These are phyloP conservation scores for Quadroppia sp. DNA, from an alignment of 2,888 invertebrate genomes.

Conservation along the genomic window DNA sequence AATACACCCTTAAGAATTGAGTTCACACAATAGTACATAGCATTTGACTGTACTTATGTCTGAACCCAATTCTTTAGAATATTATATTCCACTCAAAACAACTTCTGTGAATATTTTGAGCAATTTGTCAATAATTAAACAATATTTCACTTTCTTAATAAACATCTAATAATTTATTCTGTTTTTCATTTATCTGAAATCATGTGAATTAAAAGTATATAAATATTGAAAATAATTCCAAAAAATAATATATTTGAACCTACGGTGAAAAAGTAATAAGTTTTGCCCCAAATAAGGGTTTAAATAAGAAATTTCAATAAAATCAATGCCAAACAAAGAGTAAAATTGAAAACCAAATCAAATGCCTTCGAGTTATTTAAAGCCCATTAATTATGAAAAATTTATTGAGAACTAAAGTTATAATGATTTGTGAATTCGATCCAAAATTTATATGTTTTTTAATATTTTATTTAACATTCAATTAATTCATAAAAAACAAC, in stretches of 20 bases:
- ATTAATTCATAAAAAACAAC: neutral
- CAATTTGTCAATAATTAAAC: too few relatives aligned
- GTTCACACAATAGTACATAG: too few relatives aligned
- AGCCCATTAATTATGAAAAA: neutral
- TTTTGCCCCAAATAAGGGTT: too few relatives aligned
- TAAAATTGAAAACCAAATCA: neutral
- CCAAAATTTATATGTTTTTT: neutral
- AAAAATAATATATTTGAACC: too few relatives aligned
- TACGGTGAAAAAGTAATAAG: too few relatives aligned
- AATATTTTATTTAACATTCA: neutral
- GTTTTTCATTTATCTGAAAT: too few relatives aligned
- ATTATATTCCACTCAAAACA: neutral
- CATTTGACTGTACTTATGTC: too few relatives aligned
- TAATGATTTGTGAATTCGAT: neutral
- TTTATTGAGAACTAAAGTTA: neutral
- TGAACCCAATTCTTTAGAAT: neutral
- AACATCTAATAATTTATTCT: too few relatives aligned
- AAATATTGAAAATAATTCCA: too few relatives aligned
- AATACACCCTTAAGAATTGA: neutral
- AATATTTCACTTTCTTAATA: too few relatives aligned
- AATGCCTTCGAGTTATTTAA: neutral
- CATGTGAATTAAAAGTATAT: too few relatives aligned
- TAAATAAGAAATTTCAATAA: neutral
- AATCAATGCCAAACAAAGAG: slow-evolving; percentile 2
- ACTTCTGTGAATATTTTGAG: too few relatives aligned